phyloP scores from a whole-genome alignment of 2,113 vertebrate species.

The Capreolus pygargus region DNA sequence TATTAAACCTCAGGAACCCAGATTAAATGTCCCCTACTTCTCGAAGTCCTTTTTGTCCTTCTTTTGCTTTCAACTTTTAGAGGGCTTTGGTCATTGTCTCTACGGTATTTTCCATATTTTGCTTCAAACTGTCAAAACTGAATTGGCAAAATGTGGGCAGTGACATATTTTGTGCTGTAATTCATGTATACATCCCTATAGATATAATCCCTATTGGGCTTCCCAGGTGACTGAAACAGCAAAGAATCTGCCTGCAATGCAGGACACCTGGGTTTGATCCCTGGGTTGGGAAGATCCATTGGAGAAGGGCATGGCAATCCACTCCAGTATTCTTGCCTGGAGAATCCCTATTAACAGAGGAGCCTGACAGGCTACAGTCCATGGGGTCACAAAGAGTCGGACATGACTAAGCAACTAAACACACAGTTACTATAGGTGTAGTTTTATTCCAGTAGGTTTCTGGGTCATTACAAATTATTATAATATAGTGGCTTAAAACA shows the following conservation, averaged over 20 bases:
- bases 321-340: not conserved
- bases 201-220: not conserved
- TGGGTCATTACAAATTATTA: not conserved
- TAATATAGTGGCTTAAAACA: not conserved
- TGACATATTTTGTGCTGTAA: not conserved
- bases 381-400: not conserved
- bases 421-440: not conserved
- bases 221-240: not conserved
- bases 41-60: not conserved
- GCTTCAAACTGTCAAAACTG: not conserved
- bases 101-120: not conserved
- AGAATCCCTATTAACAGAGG: not conserved
- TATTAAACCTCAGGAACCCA: not conserved
- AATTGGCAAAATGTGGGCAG: not conserved
- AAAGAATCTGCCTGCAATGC: not conserved
- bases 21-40: not conserved
- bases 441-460: not conserved
- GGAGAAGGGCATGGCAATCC: not conserved
- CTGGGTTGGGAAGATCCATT: not conserved
- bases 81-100: not conserved
- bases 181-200: not conserved
- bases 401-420: not conserved
- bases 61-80: not conserved
- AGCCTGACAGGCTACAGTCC: not conserved
- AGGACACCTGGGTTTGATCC: not conserved